phyloP scores from a whole-genome alignment of 2,888 invertebrate genomes.

The Lacanobia oleracea region DNA sequence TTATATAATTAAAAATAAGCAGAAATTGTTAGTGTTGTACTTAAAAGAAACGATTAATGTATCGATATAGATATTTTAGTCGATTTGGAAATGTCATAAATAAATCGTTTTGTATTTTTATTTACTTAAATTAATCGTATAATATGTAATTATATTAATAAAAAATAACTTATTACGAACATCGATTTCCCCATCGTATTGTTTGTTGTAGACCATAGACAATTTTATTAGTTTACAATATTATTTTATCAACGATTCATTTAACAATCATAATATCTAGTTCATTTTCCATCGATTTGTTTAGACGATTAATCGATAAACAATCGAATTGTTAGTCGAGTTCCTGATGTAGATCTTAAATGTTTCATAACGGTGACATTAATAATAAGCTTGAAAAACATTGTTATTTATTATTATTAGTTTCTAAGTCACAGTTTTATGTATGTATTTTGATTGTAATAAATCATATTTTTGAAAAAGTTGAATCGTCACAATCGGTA shows the following conservation, averaged over 20 bases:
- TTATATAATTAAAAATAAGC: conserved; percentile 43
- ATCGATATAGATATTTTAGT: conserved; percentile 62
- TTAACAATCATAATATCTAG: conserved; percentile 33
- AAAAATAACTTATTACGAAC: conserved; percentile 30
- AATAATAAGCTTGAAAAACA: conserved; percentile 58
- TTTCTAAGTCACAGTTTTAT: conserved; percentile 66
- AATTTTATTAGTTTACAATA: conserved; percentile 39
- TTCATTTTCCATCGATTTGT: conserved; percentile 51
- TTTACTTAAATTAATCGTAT: conserved; percentile 57
- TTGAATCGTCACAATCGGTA: conserved; percentile 85
- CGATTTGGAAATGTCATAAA: conserved; percentile 57
- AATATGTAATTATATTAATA: conserved; percentile 2
- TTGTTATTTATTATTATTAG: conserved; percentile 66
- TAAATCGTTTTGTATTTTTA: conserved; percentile 37
- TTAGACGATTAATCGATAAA: conserved; percentile 46
- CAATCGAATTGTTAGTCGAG: conserved; percentile 64
- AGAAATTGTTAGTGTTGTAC: conserved; percentile 59
- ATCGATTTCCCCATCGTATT: conserved; percentile 48
- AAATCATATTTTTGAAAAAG: conserved; percentile 77
- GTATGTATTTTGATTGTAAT: conserved; percentile 78
- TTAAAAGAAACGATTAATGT: conserved; percentile 61
- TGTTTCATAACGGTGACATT: conserved; percentile 60
- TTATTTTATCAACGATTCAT: conserved; percentile 24
- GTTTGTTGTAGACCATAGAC: conserved; percentile 48
- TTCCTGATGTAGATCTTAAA: conserved; percentile 70